These are phyloP conservation scores for Dasyprocta punctata DNA, from an alignment of 2,113 vertebrate genomes.

Conservation along the genomic window DNA sequence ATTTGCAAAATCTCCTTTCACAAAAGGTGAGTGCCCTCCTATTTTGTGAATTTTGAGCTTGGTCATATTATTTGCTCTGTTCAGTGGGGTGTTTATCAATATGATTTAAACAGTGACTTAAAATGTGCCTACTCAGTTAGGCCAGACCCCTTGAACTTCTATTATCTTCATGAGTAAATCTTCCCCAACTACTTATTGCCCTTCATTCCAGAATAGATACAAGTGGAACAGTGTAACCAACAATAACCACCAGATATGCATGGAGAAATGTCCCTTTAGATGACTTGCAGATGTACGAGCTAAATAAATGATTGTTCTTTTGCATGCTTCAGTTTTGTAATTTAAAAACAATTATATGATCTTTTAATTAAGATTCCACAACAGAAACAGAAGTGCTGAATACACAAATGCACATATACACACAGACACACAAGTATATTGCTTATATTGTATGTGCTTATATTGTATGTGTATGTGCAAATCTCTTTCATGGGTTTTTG, in stretches of 20 bases:
- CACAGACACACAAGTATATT: not conserved
- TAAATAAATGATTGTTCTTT: not conserved
- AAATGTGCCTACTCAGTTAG: not conserved
- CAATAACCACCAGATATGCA: not conserved
- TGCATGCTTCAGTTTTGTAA: not conserved
- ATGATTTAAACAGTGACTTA: not conserved
- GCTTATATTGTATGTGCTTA: not conserved
- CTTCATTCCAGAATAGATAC: not conserved
- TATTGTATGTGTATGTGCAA: not conserved
- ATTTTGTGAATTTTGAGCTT: not conserved
- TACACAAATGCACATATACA: not conserved
- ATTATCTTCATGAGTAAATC: not conserved
- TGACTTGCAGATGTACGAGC: too few species aligned
- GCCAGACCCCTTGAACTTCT: not conserved
- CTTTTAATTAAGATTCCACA: not conserved
- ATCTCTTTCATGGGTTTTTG: not conserved
- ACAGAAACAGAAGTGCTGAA: not conserved
- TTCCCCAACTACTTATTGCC: not conserved
- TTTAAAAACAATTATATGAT: not conserved
- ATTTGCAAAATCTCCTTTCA: not conserved
- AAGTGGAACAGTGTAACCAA: not conserved
- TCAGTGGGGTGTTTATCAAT: not conserved
- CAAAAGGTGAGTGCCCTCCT: not conserved
- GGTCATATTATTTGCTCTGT: not conserved
- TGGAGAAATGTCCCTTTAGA: not conserved